These are phyloP conservation scores for Liolophura sinensis DNA, from an alignment of 1,140 invertebrate species.

Conservation along the genomic window DNA sequence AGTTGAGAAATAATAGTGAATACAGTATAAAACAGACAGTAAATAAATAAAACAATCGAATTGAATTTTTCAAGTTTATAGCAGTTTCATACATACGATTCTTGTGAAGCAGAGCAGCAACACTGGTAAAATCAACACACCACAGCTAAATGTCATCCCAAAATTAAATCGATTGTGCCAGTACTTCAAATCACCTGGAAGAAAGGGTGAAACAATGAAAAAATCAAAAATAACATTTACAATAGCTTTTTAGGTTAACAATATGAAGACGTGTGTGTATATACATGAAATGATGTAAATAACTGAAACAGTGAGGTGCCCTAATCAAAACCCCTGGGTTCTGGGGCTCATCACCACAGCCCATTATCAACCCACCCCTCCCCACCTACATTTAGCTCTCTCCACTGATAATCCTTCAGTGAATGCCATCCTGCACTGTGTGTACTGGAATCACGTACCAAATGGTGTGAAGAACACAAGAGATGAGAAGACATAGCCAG, in stretches of 20 bases:
- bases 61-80: slow-evolving; percentile 8
- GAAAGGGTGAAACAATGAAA: background rate
- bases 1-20: background rate
- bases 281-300: background rate
- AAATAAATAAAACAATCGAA: slow-evolving; percentile 1
- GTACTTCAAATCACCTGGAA: slow-evolving; percentile 65
- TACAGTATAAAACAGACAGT: background rate
- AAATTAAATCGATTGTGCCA: slow-evolving; percentile 66
- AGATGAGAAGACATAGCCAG: slow-evolving; percentile 64
- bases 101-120: slow-evolving; percentile 62
- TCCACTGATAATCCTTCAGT: too few species aligned
- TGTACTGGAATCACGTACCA: slow-evolving; percentile 59
- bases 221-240: background rate
- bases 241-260: background rate
- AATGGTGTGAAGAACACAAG: slow-evolving; percentile 63
- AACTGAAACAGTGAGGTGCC: background rate
- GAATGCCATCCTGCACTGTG: too few species aligned
- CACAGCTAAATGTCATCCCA: slow-evolving; percentile 65
- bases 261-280: background rate
- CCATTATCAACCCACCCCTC: background rate
- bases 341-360: background rate
- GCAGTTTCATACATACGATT: slow-evolving; percentile 31
- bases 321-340: background rate
- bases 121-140: slow-evolving; percentile 62
- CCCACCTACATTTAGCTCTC: too few species aligned